These are phyloP conservation scores for Chlorops oryzae DNA, from an alignment of 1,140 invertebrate genomes.

Conservation along the genomic window DNA sequence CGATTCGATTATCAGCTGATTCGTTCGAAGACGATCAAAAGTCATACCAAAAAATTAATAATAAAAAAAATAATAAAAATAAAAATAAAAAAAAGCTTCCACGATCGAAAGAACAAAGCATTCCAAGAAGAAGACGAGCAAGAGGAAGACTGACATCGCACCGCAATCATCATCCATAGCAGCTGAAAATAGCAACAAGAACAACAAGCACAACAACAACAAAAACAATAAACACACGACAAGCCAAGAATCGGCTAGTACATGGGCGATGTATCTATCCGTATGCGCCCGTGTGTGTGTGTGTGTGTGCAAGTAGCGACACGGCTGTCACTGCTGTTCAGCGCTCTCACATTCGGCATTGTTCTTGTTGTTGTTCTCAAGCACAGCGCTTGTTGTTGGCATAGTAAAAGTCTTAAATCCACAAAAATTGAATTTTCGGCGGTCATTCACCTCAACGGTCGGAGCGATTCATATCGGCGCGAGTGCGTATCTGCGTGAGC, in stretches of 20 bases:
- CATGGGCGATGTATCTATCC: too few species aligned
- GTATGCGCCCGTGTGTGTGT: neutral
- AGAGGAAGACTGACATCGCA: neutral
- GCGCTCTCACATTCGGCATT: neutral
- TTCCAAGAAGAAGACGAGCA: too few species aligned
- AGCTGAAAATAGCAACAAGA: neutral
- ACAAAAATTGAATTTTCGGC: constrained; percentile 45
- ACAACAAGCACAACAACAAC: neutral
- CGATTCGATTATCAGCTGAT: too few species aligned
- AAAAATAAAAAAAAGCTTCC: neutral
- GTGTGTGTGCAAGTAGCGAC: constrained; percentile 4
- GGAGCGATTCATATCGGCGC: too few species aligned
- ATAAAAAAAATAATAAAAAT: neutral
- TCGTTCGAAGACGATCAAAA: too few species aligned
- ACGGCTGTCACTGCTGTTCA: neutral
- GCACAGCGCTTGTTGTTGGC: constrained; percentile 25
- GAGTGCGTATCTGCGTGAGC: too few species aligned
- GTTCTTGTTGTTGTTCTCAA: neutral
- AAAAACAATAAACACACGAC: neutral
- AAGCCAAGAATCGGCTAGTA: neutral
- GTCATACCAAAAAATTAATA: neutral
- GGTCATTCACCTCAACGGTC: constrained; percentile 45
- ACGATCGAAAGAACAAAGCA: too few species aligned
- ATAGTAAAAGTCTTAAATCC: constrained; percentile 48
- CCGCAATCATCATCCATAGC: neutral